Evolutionary conservation across 2,797 vertebrate genomes (phyloP).

Genomic region (Coreius guichenoti): DNA sequence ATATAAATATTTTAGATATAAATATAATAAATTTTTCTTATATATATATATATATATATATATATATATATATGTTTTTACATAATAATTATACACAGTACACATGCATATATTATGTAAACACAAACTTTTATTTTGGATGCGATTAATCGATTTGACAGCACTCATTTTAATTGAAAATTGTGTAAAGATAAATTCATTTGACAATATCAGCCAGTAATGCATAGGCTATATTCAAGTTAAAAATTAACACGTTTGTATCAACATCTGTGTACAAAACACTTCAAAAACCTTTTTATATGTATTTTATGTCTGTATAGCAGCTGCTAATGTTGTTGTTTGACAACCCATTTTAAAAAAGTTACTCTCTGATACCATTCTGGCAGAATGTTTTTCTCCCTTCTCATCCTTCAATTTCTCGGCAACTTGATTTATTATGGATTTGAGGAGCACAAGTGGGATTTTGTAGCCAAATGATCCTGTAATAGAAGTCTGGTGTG

Average conservation of each 20-base stretch:
- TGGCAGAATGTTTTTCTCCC: not conserved
- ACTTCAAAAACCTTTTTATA: not conserved
- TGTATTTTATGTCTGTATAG: not conserved
- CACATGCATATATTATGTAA: too few species aligned
- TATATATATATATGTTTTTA: too few species aligned
- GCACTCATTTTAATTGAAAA: too few species aligned
- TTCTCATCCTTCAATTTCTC: not conserved
- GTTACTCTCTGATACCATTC: not conserved
- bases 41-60: too few species aligned
- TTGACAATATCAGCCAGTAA: not conserved
- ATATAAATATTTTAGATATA: too few species aligned
- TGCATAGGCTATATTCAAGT: not conserved
- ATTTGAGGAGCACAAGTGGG: slow-evolving; percentile 16
- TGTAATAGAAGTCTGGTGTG: slow-evolving; percentile 19
- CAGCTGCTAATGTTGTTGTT: not conserved
- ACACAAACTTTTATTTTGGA: too few species aligned
- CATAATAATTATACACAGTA: too few species aligned
- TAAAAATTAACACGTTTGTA: not conserved
- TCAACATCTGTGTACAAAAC: not conserved
- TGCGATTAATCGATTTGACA: too few species aligned
- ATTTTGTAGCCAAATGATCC: slow-evolving; percentile 29
- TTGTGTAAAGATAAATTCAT: too few species aligned
- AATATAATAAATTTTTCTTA: too few species aligned
- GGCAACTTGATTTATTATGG: slow-evolving; percentile 19
- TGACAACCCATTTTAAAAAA: not conserved